Base-by-base conservation (phyloP, 2,888 invertebrate genomes). In the Merodon equestris region DNA sequence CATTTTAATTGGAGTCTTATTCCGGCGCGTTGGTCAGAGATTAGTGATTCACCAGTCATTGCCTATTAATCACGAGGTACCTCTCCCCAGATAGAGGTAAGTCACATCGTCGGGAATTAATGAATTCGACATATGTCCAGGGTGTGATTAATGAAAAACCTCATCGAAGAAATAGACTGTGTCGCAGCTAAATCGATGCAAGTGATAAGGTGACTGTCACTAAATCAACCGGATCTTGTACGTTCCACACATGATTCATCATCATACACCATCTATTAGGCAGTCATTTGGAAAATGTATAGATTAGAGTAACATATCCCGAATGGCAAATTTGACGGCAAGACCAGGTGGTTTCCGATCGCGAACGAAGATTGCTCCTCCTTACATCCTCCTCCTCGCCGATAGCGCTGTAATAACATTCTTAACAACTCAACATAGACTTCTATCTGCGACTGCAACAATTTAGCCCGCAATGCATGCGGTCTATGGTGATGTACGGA, bases 61-160 rank as follows among this genome's bases (percentile, higher is more conserved):
- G 47, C 56, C 63, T 63, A 51, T 71, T 71, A 63, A 63, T 71
- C 72, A 72, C 27, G 7, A 4, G 27, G 27, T 2, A 27, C 7
- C 27, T 4, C n/a, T 27, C 2, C 27, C 2, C 7, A 27, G 2
- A 27, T 27, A 7, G 27, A 27, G 7, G 27, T 27, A 27, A 27
- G 27, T 7, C 27, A 27, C 27, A 27, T 7, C 42, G 10, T 38
- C 34, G 50, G 7, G 38, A 51, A 51, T 47, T 47, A 77, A 77
- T 77, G 57, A 77, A 77, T 77, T 72, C 72, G 42, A 61, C 77
- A 61, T 44, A 72, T 61, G 60, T 61, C 67, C 47, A 57, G 50
- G 18, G 34, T 40, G 61, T 61, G 61, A 77, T 77, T 61, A 53
- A 72, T 77, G 27, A 27, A 27, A 27, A 4, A 27, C 7, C 27